Evolutionary conservation across 2,113 vertebrate genomes (phyloP).

Genomic region (Xiphophorus hellerii): DNA sequence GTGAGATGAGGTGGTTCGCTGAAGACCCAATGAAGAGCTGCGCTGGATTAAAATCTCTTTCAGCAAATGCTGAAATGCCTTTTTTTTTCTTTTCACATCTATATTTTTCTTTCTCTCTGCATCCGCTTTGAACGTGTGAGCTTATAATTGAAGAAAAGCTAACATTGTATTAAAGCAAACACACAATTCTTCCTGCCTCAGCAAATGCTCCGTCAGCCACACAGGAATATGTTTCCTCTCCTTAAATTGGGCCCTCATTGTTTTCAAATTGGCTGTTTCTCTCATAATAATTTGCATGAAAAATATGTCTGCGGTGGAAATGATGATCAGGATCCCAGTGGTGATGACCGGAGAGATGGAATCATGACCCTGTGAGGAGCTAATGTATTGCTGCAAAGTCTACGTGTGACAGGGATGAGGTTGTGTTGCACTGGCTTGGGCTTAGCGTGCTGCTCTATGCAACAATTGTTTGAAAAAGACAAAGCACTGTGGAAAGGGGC

Average conservation of each 20-base stretch:
- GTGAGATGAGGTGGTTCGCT: conserved; percentile 22
- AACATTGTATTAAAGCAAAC: conserved; percentile 47
- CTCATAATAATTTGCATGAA: conserved; percentile 71
- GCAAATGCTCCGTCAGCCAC: conserved; percentile 65
- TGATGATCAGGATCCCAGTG: conserved; percentile 70
- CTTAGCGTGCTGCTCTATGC: conserved; percentile 47
- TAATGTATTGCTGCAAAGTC: conserved; percentile 77
- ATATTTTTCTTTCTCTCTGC: background rate
- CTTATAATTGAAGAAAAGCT: conserved; percentile 49
- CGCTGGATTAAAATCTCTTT: conserved; percentile 17
- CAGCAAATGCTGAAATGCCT: conserved; percentile 29
- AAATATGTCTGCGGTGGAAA: conserved; percentile 69
- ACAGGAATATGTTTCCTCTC: conserved; percentile 50
- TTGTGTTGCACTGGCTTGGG: conserved; percentile 53
- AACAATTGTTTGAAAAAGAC: conserved; percentile 79
- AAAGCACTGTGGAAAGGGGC: conserved; percentile 73
- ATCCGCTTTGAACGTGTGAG: conserved; percentile 30
- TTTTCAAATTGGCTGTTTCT: conserved; percentile 57
- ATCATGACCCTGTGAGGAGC: conserved; percentile 72
- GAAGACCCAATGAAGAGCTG: background rate
- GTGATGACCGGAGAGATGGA: conserved; percentile 71
- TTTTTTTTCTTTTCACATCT: conserved; percentile 21
- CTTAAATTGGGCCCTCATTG: conserved; percentile 63
- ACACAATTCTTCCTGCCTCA: conserved; percentile 52
- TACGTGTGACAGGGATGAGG: conserved; percentile 74